Percentiles rank a stretch among this genome's conserved stretches.
phyloP scores from a whole-genome alignment of 2,797 vertebrate genomes.

The Distichodus sexfasciatus region DNA sequence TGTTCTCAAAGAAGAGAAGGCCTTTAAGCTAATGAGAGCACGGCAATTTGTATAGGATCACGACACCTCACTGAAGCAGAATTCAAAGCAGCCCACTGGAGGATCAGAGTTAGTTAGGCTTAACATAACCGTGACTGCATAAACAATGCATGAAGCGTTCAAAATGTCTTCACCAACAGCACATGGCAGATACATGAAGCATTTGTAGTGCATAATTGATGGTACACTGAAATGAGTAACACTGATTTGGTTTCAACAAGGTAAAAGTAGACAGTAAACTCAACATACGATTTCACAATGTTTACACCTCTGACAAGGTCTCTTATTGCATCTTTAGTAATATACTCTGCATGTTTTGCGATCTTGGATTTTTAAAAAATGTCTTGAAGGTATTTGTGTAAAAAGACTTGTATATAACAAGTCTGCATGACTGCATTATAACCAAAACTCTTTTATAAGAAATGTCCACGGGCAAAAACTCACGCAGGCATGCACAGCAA shows the following conservation, averaged over 20 bases:
- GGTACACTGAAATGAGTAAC: not conserved
- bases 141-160: constrained; percentile 31
- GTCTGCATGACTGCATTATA: no score
- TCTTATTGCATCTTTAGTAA: no score
- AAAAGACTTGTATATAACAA: no score
- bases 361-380: no score
- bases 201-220: constrained; percentile 25
- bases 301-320: no score
- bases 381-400: no score
- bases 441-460: no score
- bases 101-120: constrained; percentile 16
- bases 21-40: not conserved
- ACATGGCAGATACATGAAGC: constrained; percentile 26
- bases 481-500: no score
- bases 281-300: no score
- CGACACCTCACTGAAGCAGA: constrained; percentile 4
- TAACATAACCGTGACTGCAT: constrained; percentile 18
- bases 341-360: no score
- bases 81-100: constrained; percentile 1
- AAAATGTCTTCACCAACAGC: constrained; percentile 6
- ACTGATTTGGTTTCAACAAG: constrained; percentile 29
- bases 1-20: constrained; percentile 10
- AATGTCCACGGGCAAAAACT: no score
- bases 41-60: constrained; percentile 27
- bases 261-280: not conserved